These are phyloP conservation scores for Novumbra hubbsi DNA, from an alignment of 2,797 vertebrate species.

Conservation along the genomic window DNA sequence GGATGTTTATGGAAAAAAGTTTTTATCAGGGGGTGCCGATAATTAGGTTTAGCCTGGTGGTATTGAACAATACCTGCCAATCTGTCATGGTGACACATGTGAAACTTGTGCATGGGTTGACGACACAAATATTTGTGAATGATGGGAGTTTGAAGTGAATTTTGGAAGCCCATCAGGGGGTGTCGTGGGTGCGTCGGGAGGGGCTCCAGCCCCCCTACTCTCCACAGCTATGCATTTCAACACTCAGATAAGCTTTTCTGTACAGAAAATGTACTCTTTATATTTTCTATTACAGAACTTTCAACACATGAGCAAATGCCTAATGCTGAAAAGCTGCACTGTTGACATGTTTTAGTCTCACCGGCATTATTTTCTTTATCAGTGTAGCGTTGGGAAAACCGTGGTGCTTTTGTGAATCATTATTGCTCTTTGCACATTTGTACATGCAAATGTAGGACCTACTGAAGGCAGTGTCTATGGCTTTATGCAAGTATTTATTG, in stretches of 20 bases:
- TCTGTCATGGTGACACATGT: no score
- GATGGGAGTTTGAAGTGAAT: no score
- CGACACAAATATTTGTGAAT: no score
- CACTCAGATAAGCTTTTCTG: constrained; percentile 28
- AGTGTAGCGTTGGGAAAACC: neutral
- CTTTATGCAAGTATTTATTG: constrained; percentile 2
- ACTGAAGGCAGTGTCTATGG: neutral
- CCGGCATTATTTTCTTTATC: constrained; percentile 1
- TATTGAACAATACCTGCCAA: no score
- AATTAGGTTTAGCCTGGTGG: neutral
- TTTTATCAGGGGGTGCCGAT: no score
- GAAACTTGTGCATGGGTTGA: no score
- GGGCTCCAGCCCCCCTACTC: no score
- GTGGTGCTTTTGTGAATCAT: neutral
- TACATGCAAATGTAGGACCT: neutral
- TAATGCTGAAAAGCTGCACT: neutral
- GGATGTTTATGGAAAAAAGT: no score
- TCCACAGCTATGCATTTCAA: neutral
- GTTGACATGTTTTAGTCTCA: constrained; percentile 3
- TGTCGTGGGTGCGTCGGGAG: no score
- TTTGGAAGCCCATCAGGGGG: no score
- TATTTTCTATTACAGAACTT: neutral
- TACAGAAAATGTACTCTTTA: constrained; percentile 17
- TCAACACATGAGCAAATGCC: neutral
- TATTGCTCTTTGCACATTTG: constrained; percentile 2